Evolutionary conservation across 2,888 invertebrate species (phyloP), one percentile per base, ranked within the genome.

Genomic region (Lasioglossum lativentre): DNA sequence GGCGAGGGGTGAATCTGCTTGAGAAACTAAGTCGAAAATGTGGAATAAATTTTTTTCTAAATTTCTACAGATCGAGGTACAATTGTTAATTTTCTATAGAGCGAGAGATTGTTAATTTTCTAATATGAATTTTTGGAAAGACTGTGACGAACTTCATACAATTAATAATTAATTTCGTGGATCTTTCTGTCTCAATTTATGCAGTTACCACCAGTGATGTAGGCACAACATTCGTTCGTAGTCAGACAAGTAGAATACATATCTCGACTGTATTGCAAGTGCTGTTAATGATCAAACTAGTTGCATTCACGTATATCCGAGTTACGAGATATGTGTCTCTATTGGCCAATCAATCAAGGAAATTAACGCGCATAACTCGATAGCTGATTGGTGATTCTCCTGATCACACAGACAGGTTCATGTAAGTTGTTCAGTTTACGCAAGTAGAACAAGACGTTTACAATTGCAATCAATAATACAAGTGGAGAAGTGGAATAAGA

Each of bases 341-440:
- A 34, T 66, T 66, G 30, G 34, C 34, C 34, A 66, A 66, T 66
- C 66, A 66, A 66, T 66, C 66, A 66, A 34, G 66, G 66, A 34
- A 66, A 66, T 66, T 34, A 66, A 6, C 34, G 34, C 66, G 34
- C 66, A 66, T 66, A 66, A 34, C 23, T 66, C 66, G 66, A 66
- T 66, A 34, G 34, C 34, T 30, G 66, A 66, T 66, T 66, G 66
- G 23, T 19, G 66, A 16, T 66, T 66, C 66, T 12, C 19, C 19
- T 34, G 66, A 66, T 34, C 34, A 23, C 5, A 10, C 30, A 2
- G 34, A 66, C 66, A 8, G 3, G 34, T 10, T 66, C 59, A 10
- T 66, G 34, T 34, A 23, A 66, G 34, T 34, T 34, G 34, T 66
- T 66, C 66, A 19, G 14, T 14, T 66, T 34, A 66, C 19, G 2